Evolutionary conservation across 2,888 invertebrate species (phyloP).

Genomic region (Odontomyia ornata): DNA sequence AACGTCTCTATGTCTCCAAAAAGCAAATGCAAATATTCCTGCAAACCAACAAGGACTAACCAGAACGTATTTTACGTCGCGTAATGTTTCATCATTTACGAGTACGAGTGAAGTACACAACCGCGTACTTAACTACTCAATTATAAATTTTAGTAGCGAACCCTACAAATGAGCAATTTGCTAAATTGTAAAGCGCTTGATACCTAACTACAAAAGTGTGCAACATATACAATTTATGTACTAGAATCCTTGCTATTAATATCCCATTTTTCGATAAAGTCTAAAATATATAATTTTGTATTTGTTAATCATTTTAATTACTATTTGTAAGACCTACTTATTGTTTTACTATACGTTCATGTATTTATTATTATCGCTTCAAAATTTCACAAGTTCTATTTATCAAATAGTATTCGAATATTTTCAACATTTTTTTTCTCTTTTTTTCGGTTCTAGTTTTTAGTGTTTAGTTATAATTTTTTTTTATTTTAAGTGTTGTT

Average conservation of each 20-base stretch:
- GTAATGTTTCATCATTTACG: no score
- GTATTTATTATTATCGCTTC: conserved; percentile 18
- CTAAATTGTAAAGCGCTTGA: conserved; percentile 29
- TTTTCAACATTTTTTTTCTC: conserved; percentile 10
- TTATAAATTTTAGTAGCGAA: background rate
- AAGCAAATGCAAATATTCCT: background rate
- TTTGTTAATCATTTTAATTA: background rate
- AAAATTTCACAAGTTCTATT: conserved; percentile 1
- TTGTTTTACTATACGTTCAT: background rate
- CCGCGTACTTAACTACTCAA: no score
- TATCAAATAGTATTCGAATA: conserved; percentile 11
- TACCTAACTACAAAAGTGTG: conserved; percentile 34
- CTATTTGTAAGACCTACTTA: conserved; percentile 13
- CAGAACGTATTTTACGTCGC: no score
- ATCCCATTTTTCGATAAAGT: background rate
- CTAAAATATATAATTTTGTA: background rate
- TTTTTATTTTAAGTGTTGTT: background rate
- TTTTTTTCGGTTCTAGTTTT: background rate
- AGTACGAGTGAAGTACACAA: no score
- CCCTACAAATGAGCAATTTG: background rate
- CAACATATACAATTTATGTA: background rate
- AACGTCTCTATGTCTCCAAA: background rate
- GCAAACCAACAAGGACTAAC: background rate
- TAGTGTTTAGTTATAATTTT: background rate
- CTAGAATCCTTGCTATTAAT: background rate